Base-by-base conservation (phyloP, 2,113 vertebrate species). In the Vidua chalybeata region DNA sequence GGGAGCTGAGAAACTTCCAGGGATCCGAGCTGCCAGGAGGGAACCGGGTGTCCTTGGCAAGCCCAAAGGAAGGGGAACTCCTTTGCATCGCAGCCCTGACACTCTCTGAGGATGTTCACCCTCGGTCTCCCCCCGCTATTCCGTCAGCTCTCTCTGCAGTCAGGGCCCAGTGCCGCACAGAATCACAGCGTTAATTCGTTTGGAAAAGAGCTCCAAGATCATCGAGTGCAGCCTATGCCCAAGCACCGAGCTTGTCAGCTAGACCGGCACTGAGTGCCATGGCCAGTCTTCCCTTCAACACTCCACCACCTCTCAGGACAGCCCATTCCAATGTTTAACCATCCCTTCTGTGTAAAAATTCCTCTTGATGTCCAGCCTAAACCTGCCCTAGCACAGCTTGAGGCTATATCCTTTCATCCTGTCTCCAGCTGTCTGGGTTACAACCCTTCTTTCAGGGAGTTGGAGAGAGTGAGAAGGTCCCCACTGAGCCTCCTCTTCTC, bases 1-100 rank as follows among this genome's bases (percentile, higher is more conserved):
- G 35, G 54, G 4, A 2, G 1, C 2, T 0, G 31, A 2, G 46
- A 19, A 3, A 13, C 18, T 1, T 0, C 46, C 31, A 0, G 30
- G 45, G 22, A 17, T 14, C 43, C 9, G 13, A 39, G 78, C 43
- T 23, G 55, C 45, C 66, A 1, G 19, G 5, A 43, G 6, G 0
- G 13, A 8, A 2, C 18, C 4, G 8, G 0, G 0, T 26, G 19
- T 18, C 41, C 33, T 7, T 3, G 33, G 31, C 35, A 51, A n/a
- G n/a, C 18, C 7, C 55, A 6, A 10, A 24, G 9, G 14, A 54
- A 59, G 13, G 56, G 4, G 22, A 56, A 11, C 15, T 3, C 17
- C 41, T 56, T 5, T n/a, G 9, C 66, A 10, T 2, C 8, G 3
- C 7, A 13, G 3, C 23, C 68, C 68, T 18, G 43, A 45, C 31